Percentiles rank a stretch among this genome's conserved stretches.
Evolutionary conservation across 2,113 vertebrate species (phyloP).

Genomic region (Psittacara wagleri): DNA sequence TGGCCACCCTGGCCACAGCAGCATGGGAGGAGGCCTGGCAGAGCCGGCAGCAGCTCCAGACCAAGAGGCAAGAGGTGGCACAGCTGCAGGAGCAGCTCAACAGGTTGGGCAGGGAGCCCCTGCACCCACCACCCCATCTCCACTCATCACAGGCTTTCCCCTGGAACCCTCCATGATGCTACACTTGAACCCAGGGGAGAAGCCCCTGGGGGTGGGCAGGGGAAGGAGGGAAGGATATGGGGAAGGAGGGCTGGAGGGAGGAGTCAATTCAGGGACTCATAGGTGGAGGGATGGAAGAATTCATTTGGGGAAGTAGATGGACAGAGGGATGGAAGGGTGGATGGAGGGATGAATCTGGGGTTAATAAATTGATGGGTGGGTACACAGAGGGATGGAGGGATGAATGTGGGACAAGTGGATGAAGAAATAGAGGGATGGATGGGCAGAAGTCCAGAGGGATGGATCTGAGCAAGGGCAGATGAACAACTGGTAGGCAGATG

Average conservation of each 20-base stretch:
- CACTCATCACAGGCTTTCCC: neutral
- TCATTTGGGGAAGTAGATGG: neutral
- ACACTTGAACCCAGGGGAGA: neutral
- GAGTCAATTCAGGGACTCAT: neutral
- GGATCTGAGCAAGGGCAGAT: neutral
- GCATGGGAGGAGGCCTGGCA: neutral
- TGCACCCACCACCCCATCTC: neutral
- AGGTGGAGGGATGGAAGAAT: neutral
- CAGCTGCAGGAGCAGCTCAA: constrained; percentile 59
- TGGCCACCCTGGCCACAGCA: neutral
- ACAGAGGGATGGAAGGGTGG: neutral
- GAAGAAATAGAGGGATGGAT: neutral
- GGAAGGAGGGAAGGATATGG: neutral
- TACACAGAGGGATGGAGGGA: neutral
- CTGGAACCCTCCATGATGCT: neutral
- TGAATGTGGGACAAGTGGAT: fast-evolving
- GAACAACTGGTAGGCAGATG: neutral
- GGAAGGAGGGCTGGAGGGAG: neutral
- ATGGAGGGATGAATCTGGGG: neutral
- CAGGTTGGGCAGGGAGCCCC: constrained; percentile 42
- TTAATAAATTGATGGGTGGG: neutral
- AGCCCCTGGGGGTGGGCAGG: neutral
- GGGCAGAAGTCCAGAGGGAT: neutral
- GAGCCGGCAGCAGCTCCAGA: constrained; percentile 41
- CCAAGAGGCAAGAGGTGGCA: constrained; percentile 6